A percentile compares a stretch with the other conserved stretches of the same genome.
Evolutionary conservation across 2,797 vertebrate species (phyloP).

Genomic region (Tangara arthus): DNA sequence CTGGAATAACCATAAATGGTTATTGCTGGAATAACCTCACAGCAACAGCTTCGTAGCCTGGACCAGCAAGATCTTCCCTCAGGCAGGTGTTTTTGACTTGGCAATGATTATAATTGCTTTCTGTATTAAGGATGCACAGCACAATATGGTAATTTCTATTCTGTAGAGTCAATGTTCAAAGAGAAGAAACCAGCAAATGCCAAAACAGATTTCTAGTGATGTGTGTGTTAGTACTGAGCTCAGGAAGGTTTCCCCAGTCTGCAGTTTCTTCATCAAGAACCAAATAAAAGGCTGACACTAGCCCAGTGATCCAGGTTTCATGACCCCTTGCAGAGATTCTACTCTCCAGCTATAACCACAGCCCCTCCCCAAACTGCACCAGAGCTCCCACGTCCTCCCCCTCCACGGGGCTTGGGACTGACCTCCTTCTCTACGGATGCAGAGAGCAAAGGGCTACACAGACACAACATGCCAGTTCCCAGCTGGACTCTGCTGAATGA

Average conservation of each 20-base stretch:
- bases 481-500: neutral
- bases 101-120: neutral
- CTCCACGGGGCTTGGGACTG: accelerated
- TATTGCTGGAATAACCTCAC: neutral
- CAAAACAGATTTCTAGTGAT: neutral
- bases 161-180: neutral
- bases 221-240: neutral
- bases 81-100: neutral
- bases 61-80: neutral
- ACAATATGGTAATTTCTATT: neutral
- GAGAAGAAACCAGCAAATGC: neutral
- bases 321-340: neutral
- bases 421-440: neutral
- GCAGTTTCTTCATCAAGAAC: neutral
- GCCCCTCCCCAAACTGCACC: neutral
- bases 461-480: neutral
- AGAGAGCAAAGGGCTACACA: neutral
- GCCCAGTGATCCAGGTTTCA: neutral
- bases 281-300: neutral
- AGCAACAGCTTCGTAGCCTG: accelerated
- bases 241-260: neutral
- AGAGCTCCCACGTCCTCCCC: neutral
- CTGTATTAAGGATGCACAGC: neutral
- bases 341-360: neutral
- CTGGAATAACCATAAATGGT: neutral